phyloP scores from a whole-genome alignment of 2,113 vertebrate genomes.

The Hepsetus odoe region DNA sequence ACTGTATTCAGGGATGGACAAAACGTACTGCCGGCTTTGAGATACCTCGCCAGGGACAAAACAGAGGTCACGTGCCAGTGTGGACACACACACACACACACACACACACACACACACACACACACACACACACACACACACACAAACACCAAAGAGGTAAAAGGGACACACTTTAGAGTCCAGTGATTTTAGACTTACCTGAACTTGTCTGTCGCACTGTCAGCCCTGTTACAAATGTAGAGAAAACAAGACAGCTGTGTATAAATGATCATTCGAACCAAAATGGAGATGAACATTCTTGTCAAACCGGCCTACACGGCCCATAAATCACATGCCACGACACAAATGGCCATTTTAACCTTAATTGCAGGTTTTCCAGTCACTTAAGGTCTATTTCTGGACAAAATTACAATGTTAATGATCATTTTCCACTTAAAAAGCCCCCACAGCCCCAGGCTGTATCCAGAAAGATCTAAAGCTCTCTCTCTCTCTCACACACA shows the following conservation, averaged over 20 bases:
- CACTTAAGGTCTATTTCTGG: conserved; percentile 19
- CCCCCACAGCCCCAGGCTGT: background rate
- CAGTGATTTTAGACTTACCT: conserved; percentile 63
- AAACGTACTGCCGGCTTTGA: conserved; percentile 64
- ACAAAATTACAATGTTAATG: background rate
- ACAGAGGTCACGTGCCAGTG: conserved; percentile 34
- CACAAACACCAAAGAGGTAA: background rate
- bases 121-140: conserved; percentile 7
- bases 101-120: background rate
- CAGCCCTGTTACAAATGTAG: conserved; percentile 66
- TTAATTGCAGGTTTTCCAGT: background rate
- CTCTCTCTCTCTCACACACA: too few relatives aligned
- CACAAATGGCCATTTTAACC: background rate
- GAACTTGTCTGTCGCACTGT: conserved; percentile 76
- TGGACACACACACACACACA: conserved; percentile 6
- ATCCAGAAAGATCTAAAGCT: background rate
- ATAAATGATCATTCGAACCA: background rate
- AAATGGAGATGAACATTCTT: background rate
- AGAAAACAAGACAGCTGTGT: background rate
- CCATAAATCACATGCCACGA: background rate
- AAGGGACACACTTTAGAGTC: background rate
- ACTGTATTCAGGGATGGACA: conserved; percentile 70
- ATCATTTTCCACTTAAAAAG: background rate
- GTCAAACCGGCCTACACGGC: background rate
- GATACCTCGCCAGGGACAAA: conserved; percentile 61